These are phyloP conservation scores for Acrobasis suavella DNA, from an alignment of 2,888 invertebrate genomes.

Conservation along the genomic window DNA sequence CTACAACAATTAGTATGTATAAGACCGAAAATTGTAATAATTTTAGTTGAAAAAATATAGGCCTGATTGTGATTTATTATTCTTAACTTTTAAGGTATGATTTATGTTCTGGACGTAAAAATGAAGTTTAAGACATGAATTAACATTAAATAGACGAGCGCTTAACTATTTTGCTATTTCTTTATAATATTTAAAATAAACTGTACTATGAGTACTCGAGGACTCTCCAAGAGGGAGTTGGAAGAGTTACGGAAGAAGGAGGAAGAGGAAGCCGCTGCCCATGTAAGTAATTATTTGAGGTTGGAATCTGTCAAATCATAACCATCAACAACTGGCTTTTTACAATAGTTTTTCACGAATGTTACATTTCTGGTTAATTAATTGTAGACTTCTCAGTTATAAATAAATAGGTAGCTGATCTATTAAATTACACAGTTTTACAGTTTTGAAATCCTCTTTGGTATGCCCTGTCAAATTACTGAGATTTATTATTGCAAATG, in stretches of 20 bases:
- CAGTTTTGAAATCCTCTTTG: no score
- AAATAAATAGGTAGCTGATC: no score
- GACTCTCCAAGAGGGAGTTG: constrained; percentile 90
- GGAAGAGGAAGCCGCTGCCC: constrained; percentile 95
- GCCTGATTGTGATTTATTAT: not conserved
- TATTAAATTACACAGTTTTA: no score
- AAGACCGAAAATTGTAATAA: not conserved
- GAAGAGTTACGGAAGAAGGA: constrained; percentile 94
- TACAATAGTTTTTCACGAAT: no score
- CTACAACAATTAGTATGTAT: no score
- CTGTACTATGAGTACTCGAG: constrained; percentile 80
- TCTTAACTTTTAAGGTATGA: not conserved
- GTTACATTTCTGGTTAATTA: no score
- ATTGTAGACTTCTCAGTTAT: no score
- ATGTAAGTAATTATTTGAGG: constrained; percentile 79
- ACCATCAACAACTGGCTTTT: not conserved
- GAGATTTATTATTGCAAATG: no score
- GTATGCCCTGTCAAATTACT: no score
- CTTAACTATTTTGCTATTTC: not conserved
- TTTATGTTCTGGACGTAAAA: not conserved
- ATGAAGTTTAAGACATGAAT: not conserved
- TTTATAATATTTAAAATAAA: not conserved
- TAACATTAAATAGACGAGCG: not conserved
- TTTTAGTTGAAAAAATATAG: not conserved
- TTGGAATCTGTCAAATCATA: not conserved